Evolutionary conservation across 1,140 invertebrate species (phyloP).

Genomic region (Platyura marginata): DNA sequence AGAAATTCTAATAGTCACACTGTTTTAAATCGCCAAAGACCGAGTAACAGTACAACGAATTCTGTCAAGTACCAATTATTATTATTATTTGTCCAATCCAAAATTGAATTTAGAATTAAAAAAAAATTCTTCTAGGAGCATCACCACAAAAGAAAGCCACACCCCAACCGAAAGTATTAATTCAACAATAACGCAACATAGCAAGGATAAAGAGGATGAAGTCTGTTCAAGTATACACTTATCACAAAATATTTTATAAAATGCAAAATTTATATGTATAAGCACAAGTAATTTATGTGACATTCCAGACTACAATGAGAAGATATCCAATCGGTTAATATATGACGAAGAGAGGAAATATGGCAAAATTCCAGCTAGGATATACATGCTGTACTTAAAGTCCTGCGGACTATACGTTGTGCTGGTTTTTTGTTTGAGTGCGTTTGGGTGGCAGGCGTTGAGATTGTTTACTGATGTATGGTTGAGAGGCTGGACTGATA

Average conservation of each 20-base stretch:
- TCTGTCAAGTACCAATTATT: slow-evolving; percentile 20
- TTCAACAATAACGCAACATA: neutral
- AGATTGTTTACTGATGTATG: slow-evolving; percentile 41
- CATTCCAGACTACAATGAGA: slow-evolving; percentile 1
- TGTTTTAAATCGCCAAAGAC: too few species aligned
- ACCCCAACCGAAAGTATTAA: slow-evolving; percentile 6
- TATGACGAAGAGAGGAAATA: slow-evolving; percentile 33
- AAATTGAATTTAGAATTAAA: too few species aligned
- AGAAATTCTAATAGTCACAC: slow-evolving; percentile 15
- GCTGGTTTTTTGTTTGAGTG: slow-evolving; percentile 31
- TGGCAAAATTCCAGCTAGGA: slow-evolving; percentile 35
- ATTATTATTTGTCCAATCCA: too few species aligned
- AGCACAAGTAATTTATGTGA: neutral
- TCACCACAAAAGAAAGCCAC: slow-evolving; percentile 9
- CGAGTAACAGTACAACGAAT: slow-evolving; percentile 17
- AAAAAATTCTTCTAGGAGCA: too few species aligned
- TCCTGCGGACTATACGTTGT: slow-evolving; percentile 37
- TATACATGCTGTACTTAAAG: slow-evolving; percentile 42
- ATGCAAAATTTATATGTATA: neutral
- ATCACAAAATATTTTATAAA: neutral
- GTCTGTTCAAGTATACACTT: neutral
- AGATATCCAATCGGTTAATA: slow-evolving; percentile 1
- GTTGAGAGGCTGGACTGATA: slow-evolving; percentile 38
- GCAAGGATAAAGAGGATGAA: neutral
- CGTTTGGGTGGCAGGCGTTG: slow-evolving; percentile 34